Evolutionary conservation across 2,113 vertebrate genomes (phyloP), one percentile per base, ranked within the genome.

Genomic region (Puma concolor): DNA sequence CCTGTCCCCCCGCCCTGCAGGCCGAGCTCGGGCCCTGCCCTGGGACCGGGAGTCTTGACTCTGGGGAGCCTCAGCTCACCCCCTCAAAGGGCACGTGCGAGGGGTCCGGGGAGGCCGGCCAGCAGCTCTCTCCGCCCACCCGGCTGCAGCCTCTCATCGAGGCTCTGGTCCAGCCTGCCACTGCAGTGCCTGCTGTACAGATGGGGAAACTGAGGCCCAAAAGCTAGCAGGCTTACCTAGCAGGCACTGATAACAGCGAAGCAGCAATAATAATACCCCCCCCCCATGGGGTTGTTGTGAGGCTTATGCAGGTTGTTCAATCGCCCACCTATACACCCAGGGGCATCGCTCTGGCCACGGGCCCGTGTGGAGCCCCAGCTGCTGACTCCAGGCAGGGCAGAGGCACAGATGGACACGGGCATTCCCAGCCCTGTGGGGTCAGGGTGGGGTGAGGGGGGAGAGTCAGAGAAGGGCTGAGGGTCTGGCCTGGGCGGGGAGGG

Each of bases 261-360:
- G 57, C 16, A 38, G 50, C 77, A 3, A 38, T 2, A 33, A 15
- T 0, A 2, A 11, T 2, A 4, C 3, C 27, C 27, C 25, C 25
- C 31, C 5, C 27, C 27, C 25, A 0, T 2, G 17, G 48, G 12
- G 31, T 2, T 31, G 71, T 25, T 0, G 9, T 8, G 57, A 16
- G 74, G 72, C 16, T 10, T 8, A 2, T 0, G 27, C 27, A 16
- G 5, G 8, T 0, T 8, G 60, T 2, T 52, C 41, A 6, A 38
- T 63, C 44, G 6, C 14, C 52, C 50, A 17, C 4, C 31, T 8
- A 1, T 17, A 17, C 8, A 1, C 0, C 13, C 4, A 0, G 3
- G 12, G 3, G 27, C 44, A 17, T 21, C 41, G 9, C 13, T 31
- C 63, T 25, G 29, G 4, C 23, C 19, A 1, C 33, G 1, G 60